phyloP scores from a whole-genome alignment of 2,797 vertebrate species.

The Gouania willdenowi region DNA sequence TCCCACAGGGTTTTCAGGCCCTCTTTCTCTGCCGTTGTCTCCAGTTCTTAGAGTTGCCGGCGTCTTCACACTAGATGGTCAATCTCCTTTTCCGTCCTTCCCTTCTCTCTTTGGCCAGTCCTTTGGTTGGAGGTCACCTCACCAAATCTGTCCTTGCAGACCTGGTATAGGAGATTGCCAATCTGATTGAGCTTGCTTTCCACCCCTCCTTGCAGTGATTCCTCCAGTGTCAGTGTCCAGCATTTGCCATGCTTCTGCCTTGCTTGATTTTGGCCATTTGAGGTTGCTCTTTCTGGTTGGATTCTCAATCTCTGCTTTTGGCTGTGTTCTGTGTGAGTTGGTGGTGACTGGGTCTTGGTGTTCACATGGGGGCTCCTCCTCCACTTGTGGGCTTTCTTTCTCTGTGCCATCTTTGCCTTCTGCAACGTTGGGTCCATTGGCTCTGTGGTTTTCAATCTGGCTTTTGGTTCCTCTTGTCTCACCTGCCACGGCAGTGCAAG shows the following conservation, averaged over 20 bases:
- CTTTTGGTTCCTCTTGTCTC: neutral
- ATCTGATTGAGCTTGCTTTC: neutral
- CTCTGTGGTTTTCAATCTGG: constrained; percentile 1
- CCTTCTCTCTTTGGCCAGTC: neutral
- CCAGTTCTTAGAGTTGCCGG: neutral
- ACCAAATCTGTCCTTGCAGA: neutral
- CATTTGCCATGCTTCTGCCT: neutral
- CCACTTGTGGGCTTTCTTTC: neutral
- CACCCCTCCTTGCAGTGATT: neutral
- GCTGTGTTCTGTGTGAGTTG: neutral
- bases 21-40: neutral
- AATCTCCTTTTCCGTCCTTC: neutral
- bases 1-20: neutral
- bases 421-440: neutral
- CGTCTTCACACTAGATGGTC: neutral
- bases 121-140: neutral
- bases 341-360: neutral
- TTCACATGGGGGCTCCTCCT: neutral
- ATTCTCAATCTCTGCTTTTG: neutral
- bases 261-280: neutral
- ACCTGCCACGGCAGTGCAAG: neutral
- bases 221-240: neutral
- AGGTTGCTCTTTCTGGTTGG: neutral
- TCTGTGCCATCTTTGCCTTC: neutral
- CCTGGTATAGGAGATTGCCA: neutral